Base-by-base conservation (phyloP, 2,113 vertebrate genomes). In the Chlorodrepanis virens region DNA sequence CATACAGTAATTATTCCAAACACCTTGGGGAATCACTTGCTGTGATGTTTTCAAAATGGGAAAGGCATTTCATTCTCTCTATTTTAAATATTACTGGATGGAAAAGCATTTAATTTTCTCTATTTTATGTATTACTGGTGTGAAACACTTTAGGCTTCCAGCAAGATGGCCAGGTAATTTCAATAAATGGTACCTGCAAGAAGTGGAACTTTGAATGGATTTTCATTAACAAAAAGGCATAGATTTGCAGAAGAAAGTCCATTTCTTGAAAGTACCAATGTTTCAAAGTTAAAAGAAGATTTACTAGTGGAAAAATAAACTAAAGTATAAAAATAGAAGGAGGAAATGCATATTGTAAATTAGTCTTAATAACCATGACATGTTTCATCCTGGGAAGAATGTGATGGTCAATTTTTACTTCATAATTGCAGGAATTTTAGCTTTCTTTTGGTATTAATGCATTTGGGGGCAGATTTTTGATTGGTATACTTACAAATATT, bases 261-360 rank as follows among this genome's bases (percentile, higher is more conserved):
- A 25, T 64, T 64, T 61, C 61, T 39, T 91, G 56, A 82, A 82
- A 83, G 35, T 37, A 11, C 3, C 25, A 54, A 53, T 75, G 67
- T 65, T 90, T 45, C 45, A 39, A 52, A 83, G 20, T 76, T 83
- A 81, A 69, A 91, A 72, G 39, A 87, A n/a, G 37, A 78, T 82
- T 80, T 81, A 82, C n/a, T 75, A 60, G 56, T 50, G 88, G 72
- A 80, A 94, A 91, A 93, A 95, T 85, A 94, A 91, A 87, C 45
- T 54, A 3, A 79, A 80, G 75, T 27, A 69, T 54, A 92, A 39
- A n/a, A 95, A 94, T 82, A 94, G 83, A 87, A 89, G n/a, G 42
- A 84, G 50, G 69, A 96, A 96, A 85, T 70, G 57, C 49, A 54
- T 69, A 35, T 77, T 37, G 5, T 91, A 92, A 89, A 92, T 87